A percentile compares a stretch with the other conserved stretches of the same genome.
phyloP scores from a whole-genome alignment of 2,797 vertebrate genomes.

The Paguma larvata region DNA sequence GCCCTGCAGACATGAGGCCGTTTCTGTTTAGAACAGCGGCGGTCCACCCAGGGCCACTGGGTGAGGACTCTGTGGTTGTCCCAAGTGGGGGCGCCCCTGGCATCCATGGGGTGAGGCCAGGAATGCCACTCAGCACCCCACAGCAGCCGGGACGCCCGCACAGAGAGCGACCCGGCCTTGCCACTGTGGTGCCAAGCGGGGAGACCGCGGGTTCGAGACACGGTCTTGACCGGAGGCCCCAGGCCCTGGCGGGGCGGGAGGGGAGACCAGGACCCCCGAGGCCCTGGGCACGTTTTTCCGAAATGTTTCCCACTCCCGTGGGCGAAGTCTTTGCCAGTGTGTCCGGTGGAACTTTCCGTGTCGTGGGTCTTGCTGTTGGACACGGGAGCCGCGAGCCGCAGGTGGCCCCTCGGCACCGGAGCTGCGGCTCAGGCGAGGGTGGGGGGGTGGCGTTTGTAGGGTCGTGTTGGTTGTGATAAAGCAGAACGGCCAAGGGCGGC shows the following conservation, averaged over 20 bases:
- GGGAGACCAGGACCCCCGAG: background rate
- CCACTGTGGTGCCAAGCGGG: too few relatives aligned
- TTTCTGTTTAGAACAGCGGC: background rate
- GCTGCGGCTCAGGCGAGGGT: rapidly evolving
- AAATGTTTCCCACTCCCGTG: rapidly evolving
- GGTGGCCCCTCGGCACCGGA: background rate
- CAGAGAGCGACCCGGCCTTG: rapidly evolving
- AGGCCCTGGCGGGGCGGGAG: background rate
- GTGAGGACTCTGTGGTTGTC: background rate
- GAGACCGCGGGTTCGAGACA: background rate
- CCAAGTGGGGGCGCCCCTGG: background rate
- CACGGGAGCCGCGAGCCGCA: rapidly evolving
- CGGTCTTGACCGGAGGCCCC: background rate
- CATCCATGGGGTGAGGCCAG: background rate
- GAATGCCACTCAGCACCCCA: background rate
- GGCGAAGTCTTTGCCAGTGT: rapidly evolving
- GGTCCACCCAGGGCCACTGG: background rate
- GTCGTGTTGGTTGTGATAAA: background rate
- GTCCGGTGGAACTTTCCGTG: background rate
- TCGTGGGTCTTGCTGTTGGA: rapidly evolving
- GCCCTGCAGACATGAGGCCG: rapidly evolving
- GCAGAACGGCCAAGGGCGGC: rapidly evolving
- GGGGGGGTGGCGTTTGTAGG: background rate
- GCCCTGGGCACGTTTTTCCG: rapidly evolving
- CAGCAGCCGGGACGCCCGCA: background rate